Conservation (phyloP, 2,888 invertebrate species). For the Synergus laeviventris region DNA sequence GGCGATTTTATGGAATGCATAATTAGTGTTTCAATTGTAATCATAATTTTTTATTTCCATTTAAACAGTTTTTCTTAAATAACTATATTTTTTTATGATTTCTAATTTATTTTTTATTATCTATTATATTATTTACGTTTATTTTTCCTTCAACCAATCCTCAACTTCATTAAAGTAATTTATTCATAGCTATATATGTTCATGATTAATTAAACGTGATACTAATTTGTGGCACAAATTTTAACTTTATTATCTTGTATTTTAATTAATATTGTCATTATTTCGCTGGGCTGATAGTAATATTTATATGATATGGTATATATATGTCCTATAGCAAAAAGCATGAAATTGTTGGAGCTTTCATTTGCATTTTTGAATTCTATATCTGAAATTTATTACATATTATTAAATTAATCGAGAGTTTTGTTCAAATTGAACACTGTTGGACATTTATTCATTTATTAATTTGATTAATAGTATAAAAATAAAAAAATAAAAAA, state of each 20-base stretch:
- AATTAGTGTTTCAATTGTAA: neutral
- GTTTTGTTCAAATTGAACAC: neutral
- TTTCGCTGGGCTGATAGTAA: neutral
- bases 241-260: neutral
- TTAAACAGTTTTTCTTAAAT: too few relatives aligned
- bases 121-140: neutral
- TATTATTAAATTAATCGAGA: neutral
- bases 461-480: neutral
- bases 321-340: neutral
- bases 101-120: neutral
- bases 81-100: neutral
- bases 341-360: neutral
- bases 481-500: too few relatives aligned
- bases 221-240: neutral
- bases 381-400: too few relatives aligned
- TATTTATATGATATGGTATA: too few relatives aligned
- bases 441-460: neutral
- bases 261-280: neutral
- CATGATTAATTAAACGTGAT: neutral
- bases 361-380: neutral
- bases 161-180: neutral
- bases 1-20: neutral
- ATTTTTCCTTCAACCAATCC: neutral
- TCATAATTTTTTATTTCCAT: too few relatives aligned
- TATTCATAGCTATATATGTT: neutral